Base-by-base conservation (phyloP, 2,113 vertebrate species). In the Python bivittatus region DNA sequence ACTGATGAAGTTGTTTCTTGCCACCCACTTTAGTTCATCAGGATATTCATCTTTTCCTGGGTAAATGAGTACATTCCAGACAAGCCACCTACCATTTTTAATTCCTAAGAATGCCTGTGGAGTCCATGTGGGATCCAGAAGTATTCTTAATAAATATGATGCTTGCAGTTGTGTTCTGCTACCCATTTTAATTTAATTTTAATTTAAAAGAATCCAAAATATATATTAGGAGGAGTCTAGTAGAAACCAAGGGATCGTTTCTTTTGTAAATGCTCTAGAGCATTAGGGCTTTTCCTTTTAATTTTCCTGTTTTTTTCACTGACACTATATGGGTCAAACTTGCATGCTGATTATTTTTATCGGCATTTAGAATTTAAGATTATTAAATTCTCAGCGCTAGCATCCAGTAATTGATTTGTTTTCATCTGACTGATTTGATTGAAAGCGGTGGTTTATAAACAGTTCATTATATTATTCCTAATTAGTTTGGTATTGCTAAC, bases 341-440 rank as follows among this genome's bases (percentile, higher is more conserved):
- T 79, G 11, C 52, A 13, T 57, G 33, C 54, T 90, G 13, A 23
- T 90, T 42, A 22, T 90, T 42, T 58, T 57, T 44, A 42, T 54
- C 22, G 72, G 89, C 72, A 57, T 54, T 83, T 58, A 83, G 33
- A 38, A 84, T 6, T 17, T 79, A 84, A 42, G 25, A 44, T 68
- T 56, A 33, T 38, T 84, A 84, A 15, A 44, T 42, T 90, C 53
- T 84, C 33, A 3, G 72, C 17, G 58, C 2, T 12, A 58, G 72
- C 25, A 44, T 48, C 84, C 52, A 17, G 54, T 90, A 38, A 84
- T 79, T 44, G 33, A 48, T 56, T 56, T 90, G 89, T 84, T 90
- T 90, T 90, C 72, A 58, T 54, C 54, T 90, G 89, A 84, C 54
- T 90, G 89, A 57, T 90, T 42, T 90, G 53, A 57, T 84, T 58